Evolutionary conservation across 2,888 invertebrate genomes (phyloP), one percentile per base, ranked within the genome.

Genomic region (Acronicta psi): DNA sequence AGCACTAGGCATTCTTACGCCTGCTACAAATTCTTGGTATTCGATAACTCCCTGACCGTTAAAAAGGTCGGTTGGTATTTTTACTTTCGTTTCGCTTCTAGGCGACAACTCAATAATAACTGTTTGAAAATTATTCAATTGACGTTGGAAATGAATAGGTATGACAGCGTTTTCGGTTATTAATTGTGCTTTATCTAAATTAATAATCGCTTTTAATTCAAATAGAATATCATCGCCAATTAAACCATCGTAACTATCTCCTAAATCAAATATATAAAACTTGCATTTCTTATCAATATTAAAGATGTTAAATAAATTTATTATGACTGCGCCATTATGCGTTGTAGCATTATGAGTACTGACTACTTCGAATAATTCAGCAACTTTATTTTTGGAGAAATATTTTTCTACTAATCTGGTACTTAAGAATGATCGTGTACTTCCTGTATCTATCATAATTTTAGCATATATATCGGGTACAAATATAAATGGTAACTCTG

Each of bases 1-100:
- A 1, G 74, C 70, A 10, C 44, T 43, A 0, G 76, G 73, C 69
- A 71, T 76, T 38, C 71, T 25, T 5, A 73, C 58, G 0, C 69
- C 70, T 16, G 58, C 34, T 8, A 34, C 10, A 23, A 69, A 65
- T 37, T 68, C 43, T 29, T 23, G 56, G 37, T 43, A 69, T 7
- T 65, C 42, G 13, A 71, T 34, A 6, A 69, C 55, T 5, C 61
- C 59, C 0, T 51, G 9, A 8, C 61, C 58, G 4, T 53, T 23
- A 23, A 5, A 11, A 8, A 29, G 17, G n/a, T 57, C 40, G 13
- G 50, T 52, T 13, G 63, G 69, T 9, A 68, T 0, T 49, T 58
- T 67, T 10, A 69, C 62, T n/a, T 59, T 49, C 2, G 13, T 16
- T 40, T 72, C 69, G 0, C 44, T 25, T n/a, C 68, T 45, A 1